Percentiles rank a stretch among this genome's conserved stretches.
Conservation (phyloP, 2,888 invertebrate genomes). For the Synergus itoensis region DNA sequence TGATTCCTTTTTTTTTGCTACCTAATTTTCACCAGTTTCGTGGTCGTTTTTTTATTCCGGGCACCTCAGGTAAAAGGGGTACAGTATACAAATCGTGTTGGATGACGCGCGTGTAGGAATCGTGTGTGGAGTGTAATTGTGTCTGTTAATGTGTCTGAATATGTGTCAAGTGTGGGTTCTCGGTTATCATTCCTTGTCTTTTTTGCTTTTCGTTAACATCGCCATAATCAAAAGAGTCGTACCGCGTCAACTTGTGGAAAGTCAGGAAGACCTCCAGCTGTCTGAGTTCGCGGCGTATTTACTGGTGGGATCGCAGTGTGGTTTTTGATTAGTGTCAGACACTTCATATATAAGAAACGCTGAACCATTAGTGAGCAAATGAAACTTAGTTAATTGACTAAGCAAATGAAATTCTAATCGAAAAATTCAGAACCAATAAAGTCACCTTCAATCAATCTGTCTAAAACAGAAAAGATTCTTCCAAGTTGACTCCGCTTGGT, state of each 20-base stretch:
- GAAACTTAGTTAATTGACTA: too few relatives aligned
- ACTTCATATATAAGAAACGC: conserved; percentile 29
- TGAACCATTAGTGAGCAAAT: neutral
- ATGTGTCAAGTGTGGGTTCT: conserved; percentile 49
- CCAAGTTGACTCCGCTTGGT: neutral
- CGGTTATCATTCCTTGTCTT: conserved; percentile 48
- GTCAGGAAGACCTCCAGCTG: conserved; percentile 48
- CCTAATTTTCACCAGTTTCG: conserved; percentile 42
- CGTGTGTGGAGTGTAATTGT: conserved; percentile 25
- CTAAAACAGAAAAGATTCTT: neutral
- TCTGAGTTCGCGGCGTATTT: conserved; percentile 46
- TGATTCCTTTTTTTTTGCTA: conserved; percentile 32
- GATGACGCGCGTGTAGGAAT: conserved; percentile 42
- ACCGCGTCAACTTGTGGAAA: conserved; percentile 58
- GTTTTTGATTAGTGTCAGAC: conserved; percentile 46
- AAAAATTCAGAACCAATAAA: neutral
- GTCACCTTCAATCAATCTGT: neutral
- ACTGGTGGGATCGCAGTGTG: conserved; percentile 65
- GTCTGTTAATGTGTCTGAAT: conserved; percentile 48
- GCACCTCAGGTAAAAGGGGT: conserved; percentile 38
- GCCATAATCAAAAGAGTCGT: conserved; percentile 67
- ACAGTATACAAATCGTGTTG: conserved; percentile 47
- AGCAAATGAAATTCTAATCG: neutral
- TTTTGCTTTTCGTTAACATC: conserved; percentile 63
- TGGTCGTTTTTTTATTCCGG: conserved; percentile 29